Evolutionary conservation across 2,113 vertebrate genomes (phyloP).

Genomic region (Ranitomeya variabilis): DNA sequence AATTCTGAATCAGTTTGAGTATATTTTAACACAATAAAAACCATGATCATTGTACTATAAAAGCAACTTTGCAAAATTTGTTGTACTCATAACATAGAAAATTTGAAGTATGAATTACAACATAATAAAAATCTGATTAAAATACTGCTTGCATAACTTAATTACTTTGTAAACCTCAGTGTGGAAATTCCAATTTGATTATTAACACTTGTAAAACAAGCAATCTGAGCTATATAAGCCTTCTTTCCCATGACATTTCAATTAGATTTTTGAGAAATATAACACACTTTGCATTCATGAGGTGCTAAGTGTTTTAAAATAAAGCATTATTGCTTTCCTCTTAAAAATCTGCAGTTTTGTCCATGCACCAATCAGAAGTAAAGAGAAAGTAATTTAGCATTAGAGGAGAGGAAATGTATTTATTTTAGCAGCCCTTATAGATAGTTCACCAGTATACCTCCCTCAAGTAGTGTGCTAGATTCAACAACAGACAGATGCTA

Average conservation of each 20-base stretch:
- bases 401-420: not conserved
- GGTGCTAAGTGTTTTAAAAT: not conserved
- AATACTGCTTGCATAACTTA: slow-evolving; percentile 20
- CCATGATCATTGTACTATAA: not conserved
- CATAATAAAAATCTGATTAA: slow-evolving; percentile 44
- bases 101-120: slow-evolving; percentile 28
- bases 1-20: not conserved
- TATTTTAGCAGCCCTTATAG: not conserved
- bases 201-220: slow-evolving; percentile 33
- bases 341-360: not conserved
- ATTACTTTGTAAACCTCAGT: slow-evolving; percentile 38
- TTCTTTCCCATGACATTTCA: slow-evolving; percentile 40
- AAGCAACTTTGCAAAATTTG: not conserved
- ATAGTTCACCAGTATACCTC: not conserved
- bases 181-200: slow-evolving; percentile 15
- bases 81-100: not conserved
- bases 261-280: slow-evolving; percentile 30
- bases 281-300: slow-evolving; percentile 17
- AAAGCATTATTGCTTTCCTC: not conserved
- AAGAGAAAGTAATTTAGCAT: not conserved
- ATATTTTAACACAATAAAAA: not conserved
- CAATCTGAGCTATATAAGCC: slow-evolving; percentile 17
- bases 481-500: too few species aligned
- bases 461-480: too few species aligned
- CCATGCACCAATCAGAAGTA: not conserved